Percentiles rank a stretch among this genome's conserved stretches.
phyloP scores from a whole-genome alignment of 2,888 invertebrate species.

The Lepeophtheirus nordmannii region DNA sequence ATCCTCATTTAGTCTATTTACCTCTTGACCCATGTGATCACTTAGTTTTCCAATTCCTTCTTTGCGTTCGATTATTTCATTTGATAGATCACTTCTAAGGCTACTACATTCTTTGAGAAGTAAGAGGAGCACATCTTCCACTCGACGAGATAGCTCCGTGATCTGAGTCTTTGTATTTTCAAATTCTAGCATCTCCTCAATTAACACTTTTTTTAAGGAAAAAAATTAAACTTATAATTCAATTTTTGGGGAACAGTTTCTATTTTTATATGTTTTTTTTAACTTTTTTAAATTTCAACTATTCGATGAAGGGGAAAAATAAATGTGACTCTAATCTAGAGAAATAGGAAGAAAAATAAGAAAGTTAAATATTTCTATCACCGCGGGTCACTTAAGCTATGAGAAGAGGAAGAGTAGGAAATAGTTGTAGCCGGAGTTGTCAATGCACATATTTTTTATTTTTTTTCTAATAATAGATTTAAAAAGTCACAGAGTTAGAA shows the following conservation, averaged over 20 bases:
- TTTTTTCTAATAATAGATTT: neutral
- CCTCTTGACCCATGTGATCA: neutral
- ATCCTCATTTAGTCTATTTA: neutral
- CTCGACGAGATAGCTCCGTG: neutral
- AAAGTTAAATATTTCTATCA: slow-evolving; percentile 5
- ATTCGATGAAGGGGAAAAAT: too few relatives aligned
- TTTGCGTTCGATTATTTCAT: neutral
- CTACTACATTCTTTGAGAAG: neutral
- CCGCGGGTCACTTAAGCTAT: neutral
- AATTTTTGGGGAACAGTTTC: too few relatives aligned
- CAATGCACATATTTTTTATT: neutral
- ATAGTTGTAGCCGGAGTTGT: neutral
- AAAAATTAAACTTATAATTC: too few relatives aligned
- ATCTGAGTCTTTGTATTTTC: neutral
- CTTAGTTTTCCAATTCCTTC: too few relatives aligned
- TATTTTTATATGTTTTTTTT: too few relatives aligned
- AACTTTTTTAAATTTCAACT: too few relatives aligned
- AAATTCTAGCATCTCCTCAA: neutral
- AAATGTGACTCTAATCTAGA: neutral
- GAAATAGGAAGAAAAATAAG: neutral
- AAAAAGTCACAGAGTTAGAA: neutral
- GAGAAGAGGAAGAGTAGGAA: neutral
- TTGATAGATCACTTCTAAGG: neutral
- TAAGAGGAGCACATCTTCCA: neutral
- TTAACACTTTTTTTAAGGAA: too few relatives aligned